Base-by-base conservation (phyloP, 2,888 invertebrate genomes). In the Tineola bisselliella region DNA sequence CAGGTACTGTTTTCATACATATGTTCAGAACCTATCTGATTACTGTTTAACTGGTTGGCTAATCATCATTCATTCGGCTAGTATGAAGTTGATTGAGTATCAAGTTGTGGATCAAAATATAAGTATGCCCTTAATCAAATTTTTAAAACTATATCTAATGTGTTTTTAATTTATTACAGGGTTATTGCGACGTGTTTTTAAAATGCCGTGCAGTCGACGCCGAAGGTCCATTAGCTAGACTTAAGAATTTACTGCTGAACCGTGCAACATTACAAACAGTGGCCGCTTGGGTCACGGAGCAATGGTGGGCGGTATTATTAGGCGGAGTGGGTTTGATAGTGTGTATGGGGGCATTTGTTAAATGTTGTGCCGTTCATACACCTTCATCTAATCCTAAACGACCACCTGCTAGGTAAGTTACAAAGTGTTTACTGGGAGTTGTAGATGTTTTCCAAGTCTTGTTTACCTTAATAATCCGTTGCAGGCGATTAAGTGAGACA, bases 331-430 rank as follows among this genome's bases (percentile, higher is more conserved):
- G 91, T 62, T 94, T 99, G 74, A 91, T 99, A 61, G 93, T 98
- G 68, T 92, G 97, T 72, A 98, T 99, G 98, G 98, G 97, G 61
- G 89, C 97, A 62, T 99, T 99, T 81, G 98, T 99, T 73, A 99
- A 99, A 81, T 98, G 99, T 80, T 99, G 99, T 81, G 99, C 99
- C 31, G 99, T 99, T 61, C 99, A 99, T 84, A 99, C 99, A 61
- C 99, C 99, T 25, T 97, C 97, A 62, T 97, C 96, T 64, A 99
- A 99, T 89, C 99, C 99, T 6, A 98, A 98, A 80, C 95, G 97
- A 70, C 93, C 97, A 61, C 97, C 98, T 0, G 98, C 98, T 10
- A 91, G 97, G 87, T 86, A 43, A 25, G 54, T 52, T 56, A 60
- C 2, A 17, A n/a, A n/a, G n/a, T n/a, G n/a, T n/a, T n/a, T n/a